Evolutionary conservation across 2,888 invertebrate species (phyloP).

Genomic region (Gibbula magus): DNA sequence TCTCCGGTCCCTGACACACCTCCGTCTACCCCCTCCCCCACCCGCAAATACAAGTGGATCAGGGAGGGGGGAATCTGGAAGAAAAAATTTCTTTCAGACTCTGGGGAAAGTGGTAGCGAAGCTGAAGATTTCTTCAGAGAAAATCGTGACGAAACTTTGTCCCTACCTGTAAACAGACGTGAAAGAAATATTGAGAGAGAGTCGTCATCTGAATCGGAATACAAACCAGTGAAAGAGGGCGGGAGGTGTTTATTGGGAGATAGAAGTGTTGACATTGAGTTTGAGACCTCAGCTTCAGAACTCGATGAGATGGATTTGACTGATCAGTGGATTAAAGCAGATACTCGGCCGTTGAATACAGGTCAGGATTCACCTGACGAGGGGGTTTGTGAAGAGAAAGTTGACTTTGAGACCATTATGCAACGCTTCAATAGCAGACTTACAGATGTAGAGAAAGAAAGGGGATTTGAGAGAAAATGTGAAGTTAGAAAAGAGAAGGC

Average conservation of each 20-base stretch:
- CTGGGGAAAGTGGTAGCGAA: background rate
- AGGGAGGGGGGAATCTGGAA: slow-evolving; percentile 47
- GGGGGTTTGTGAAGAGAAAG: background rate
- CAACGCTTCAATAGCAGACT: background rate
- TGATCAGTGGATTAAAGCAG: background rate
- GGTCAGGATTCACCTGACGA: background rate
- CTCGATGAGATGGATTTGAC: background rate
- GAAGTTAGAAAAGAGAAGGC: background rate
- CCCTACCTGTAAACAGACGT: background rate
- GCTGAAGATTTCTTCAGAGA: background rate
- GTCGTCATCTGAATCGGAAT: background rate
- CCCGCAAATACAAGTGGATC: slow-evolving; percentile 45
- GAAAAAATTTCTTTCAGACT: slow-evolving; percentile 36
- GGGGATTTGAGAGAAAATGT: background rate
- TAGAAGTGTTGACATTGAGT: background rate
- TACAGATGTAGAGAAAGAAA: background rate
- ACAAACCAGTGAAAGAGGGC: background rate
- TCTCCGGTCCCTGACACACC: slow-evolving; percentile 2
- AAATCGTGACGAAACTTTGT: background rate
- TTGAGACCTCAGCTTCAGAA: slow-evolving; percentile 7
- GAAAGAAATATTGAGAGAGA: slow-evolving; percentile 6
- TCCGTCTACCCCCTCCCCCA: slow-evolving; percentile 33
- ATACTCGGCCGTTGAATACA: background rate
- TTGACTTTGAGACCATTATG: slow-evolving; percentile 6
- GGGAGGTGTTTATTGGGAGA: background rate